Evolutionary conservation across 2,113 vertebrate species (phyloP), one percentile per base, ranked within the genome.

Genomic region (Geothlypis trichas): DNA sequence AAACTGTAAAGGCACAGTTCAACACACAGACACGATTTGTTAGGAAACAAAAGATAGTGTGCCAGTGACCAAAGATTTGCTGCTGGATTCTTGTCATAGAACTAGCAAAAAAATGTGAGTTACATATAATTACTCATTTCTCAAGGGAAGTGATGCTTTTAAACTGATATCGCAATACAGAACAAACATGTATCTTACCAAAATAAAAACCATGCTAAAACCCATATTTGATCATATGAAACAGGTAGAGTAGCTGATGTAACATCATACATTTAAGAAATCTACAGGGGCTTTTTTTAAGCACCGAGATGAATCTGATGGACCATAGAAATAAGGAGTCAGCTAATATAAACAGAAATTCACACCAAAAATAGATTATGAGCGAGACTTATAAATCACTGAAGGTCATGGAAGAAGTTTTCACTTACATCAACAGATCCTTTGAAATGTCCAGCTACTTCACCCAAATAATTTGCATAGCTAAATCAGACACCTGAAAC

Each of bases 11-110:
- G 80, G 87, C 76, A 78, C 33, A 94, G 86, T 55, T 74, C 52
- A 84, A 76, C 65, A 92, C 65, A 42, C 91, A 91, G 51, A 84
- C 66, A 93, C 72, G 47, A 93, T 97, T 95, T 98, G 80, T 96
- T 96, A 95, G 82, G 88, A 97, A 97, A 96, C 88, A 93, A 13
- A 77, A 94, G 92, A 96, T 96, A 96, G n/a, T 84, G 58, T 81
- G 68, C 65, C 82, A 19, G 13, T 69, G 51, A 79, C 90, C 84
- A 89, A 94, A 97, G 92, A 97, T 96, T 97, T 97, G 96, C 90
- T 95, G 85, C 89, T 93, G 65, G 74, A 96, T 95, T 94, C 65
- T 58, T 97, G 89, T 85, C 95, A 90, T 37, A 90, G 26, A 75
- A 66, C 57, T 63, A 92, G 82, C 7, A 6, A 94, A 91, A 96